Evolutionary conservation across 2,113 vertebrate genomes (phyloP).

Genomic region (Thryonomys swinderianus): DNA sequence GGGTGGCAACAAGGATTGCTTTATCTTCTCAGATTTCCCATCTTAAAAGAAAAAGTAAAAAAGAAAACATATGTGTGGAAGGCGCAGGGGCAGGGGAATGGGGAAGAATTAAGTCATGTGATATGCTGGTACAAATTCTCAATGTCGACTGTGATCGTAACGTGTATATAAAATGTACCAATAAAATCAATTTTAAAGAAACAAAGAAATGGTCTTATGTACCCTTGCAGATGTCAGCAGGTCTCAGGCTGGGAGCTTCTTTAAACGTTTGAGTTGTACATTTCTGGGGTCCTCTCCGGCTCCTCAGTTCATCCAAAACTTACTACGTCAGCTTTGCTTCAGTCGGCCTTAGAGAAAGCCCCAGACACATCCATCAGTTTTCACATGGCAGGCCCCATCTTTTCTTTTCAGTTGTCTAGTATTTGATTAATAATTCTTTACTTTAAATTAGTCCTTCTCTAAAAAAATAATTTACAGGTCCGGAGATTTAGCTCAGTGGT

Average conservation of each 20-base stretch:
- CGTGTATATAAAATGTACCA: too few relatives aligned
- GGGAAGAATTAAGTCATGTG: too few relatives aligned
- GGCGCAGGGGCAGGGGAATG: too few relatives aligned
- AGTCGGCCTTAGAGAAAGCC: background rate
- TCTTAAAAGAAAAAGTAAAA: background rate
- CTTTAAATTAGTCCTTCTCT: background rate
- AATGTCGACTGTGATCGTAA: too few relatives aligned
- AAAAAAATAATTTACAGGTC: background rate
- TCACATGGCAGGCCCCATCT: background rate
- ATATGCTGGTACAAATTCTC: too few relatives aligned
- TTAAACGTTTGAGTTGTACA: background rate
- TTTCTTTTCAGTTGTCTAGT: background rate
- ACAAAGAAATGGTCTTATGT: background rate
- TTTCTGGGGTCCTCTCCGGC: background rate
- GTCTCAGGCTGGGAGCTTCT: background rate
- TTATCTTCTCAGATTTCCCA: background rate
- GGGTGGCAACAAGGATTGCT: background rate
- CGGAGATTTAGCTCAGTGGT: too few relatives aligned
- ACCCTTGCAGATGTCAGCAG: background rate
- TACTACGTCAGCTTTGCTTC: background rate
- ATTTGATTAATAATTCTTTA: background rate
- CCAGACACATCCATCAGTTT: background rate
- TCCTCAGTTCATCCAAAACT: background rate
- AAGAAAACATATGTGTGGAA: too few relatives aligned
- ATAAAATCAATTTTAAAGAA: too few relatives aligned